Evolutionary conservation across 2,797 vertebrate species (phyloP).

Genomic region (Cossypha dichroa): DNA sequence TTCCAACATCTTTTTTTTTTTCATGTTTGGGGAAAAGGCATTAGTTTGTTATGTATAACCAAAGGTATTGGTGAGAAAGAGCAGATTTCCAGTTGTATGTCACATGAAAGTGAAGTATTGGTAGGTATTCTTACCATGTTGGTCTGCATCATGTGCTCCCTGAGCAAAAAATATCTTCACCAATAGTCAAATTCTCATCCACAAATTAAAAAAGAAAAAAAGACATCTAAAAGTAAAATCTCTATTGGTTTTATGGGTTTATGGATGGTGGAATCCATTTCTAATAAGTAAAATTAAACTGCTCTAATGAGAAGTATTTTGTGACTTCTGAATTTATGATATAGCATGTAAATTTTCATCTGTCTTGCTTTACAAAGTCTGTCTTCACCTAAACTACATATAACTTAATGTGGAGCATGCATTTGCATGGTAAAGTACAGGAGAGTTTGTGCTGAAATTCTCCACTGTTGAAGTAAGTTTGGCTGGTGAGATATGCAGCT

Average conservation of each 20-base stretch:
- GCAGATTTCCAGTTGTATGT: not conserved
- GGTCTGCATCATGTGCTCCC: not conserved
- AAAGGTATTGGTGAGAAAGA: not conserved
- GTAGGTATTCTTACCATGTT: not conserved
- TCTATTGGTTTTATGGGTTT: not conserved
- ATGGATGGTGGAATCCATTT: not conserved
- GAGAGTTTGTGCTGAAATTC: not conserved
- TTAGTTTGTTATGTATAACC: not conserved
- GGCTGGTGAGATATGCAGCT: not conserved
- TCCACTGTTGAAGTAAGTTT: not conserved
- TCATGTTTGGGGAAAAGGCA: not conserved
- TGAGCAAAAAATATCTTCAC: not conserved
- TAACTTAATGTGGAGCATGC: not conserved
- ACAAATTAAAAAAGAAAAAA: not conserved
- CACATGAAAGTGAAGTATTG: not conserved
- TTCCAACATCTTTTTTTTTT: not conserved
- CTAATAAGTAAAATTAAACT: not conserved
- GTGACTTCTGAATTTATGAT: not conserved
- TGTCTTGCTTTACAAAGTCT: not conserved
- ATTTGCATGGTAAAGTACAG: not conserved
- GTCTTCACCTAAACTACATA: not conserved
- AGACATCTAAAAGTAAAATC: rapidly evolving
- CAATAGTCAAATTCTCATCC: not conserved
- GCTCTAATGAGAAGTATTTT: not conserved
- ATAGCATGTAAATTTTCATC: not conserved